Conservation (phyloP, 1,140 invertebrate species). For the Cyphomyrmex costatus region DNA sequence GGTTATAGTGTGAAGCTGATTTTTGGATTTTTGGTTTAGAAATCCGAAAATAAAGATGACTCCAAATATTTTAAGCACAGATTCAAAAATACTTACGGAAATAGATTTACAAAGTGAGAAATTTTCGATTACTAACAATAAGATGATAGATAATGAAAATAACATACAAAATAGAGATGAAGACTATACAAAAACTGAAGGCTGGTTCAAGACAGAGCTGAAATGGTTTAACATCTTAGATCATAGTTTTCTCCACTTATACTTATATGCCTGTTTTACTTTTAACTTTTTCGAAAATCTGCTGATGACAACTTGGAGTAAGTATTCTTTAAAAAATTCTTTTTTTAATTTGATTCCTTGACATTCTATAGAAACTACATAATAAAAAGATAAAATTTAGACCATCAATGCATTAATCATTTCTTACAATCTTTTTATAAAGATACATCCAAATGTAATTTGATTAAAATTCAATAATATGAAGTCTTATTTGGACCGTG, state of each 20-base stretch:
- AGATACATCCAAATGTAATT: not conserved
- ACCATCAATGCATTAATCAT: not conserved
- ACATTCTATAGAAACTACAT: not conserved
- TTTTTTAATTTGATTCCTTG: not conserved
- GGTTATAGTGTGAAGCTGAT: not conserved
- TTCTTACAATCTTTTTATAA: not conserved
- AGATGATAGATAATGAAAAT: not conserved
- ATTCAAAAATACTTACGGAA: not conserved
- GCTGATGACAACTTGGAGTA: not conserved
- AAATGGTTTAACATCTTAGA: not conserved
- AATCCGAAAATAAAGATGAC: not conserved
- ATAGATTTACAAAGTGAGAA: not conserved
- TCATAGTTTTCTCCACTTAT: not conserved
- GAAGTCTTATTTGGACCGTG: too few species aligned
- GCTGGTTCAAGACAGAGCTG: not conserved
- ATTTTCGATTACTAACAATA: too few species aligned
- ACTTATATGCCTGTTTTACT: slow-evolving; percentile 10
- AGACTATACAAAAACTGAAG: not conserved
- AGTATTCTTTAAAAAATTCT: slow-evolving; percentile 10
- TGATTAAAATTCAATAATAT: too few species aligned
- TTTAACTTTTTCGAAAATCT: not conserved
- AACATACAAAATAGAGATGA: not conserved
- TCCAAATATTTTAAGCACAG: not conserved
- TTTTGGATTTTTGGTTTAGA: not conserved
- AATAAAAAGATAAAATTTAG: not conserved